phyloP scores from a whole-genome alignment of 30 jellyfish, hydroid and myxozoan genomes.

The Pseudorhiza aurosa region DNA sequence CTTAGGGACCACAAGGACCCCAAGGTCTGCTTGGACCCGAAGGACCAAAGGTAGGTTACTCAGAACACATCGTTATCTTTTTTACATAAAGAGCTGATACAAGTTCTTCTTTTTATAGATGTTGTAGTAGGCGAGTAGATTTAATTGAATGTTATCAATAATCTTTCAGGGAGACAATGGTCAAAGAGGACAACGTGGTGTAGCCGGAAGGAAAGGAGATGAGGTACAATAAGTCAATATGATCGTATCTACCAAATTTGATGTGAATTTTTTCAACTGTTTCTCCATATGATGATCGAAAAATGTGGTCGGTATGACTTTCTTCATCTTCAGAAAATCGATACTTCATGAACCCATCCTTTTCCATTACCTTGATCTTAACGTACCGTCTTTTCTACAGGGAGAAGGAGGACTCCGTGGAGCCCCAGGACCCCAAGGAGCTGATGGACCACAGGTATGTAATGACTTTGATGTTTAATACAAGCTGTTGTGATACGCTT shows the following conservation, averaged over 20 bases:
- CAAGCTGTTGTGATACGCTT: too few relatives aligned
- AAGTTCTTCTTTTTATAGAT: too few relatives aligned
- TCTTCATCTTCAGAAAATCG: too few relatives aligned
- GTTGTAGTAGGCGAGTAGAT: too few relatives aligned
- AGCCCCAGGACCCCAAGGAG: conserved; percentile 89
- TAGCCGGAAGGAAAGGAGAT: conserved; percentile 64
- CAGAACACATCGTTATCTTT: too few relatives aligned
- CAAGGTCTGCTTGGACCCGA: conserved; percentile 79
- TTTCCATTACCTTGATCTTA: not conserved
- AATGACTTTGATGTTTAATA: too few relatives aligned
- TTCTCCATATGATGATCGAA: too few relatives aligned
- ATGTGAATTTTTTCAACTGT: not conserved
- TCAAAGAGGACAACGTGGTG: conserved; percentile 67
- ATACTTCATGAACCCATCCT: too few relatives aligned
- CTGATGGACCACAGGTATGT: conserved; percentile 84
- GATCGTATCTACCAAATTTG: too few relatives aligned
- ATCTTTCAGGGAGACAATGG: conserved; percentile 55
- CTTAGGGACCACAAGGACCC: conserved; percentile 92
- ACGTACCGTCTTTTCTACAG: not conserved
- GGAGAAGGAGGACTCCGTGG: conserved; percentile 91
- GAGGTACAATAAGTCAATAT: too few relatives aligned
- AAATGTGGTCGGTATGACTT: too few relatives aligned
- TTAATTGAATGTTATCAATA: not conserved
- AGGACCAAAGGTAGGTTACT: conserved; percentile 71
- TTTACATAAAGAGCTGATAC: too few relatives aligned